These are phyloP conservation scores for Callaeas wilsoni DNA, from an alignment of 2,113 vertebrate species.

Conservation along the genomic window DNA sequence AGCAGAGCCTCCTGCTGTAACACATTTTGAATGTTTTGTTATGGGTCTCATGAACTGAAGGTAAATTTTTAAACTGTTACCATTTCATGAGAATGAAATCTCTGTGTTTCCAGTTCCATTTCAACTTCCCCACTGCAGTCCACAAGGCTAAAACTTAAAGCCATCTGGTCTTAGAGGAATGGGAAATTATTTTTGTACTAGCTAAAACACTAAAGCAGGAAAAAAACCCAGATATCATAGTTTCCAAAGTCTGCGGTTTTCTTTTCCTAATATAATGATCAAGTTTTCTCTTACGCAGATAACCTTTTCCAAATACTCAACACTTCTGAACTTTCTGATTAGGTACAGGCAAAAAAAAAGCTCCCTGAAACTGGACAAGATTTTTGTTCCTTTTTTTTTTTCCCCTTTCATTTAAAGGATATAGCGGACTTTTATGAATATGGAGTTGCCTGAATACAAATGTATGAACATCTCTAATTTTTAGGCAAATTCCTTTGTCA, in stretches of 20 bases:
- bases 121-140: background rate
- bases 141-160: background rate
- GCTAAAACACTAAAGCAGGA: background rate
- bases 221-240: background rate
- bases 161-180: background rate
- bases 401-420: background rate
- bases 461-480: background rate
- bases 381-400: background rate
- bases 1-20: background rate
- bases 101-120: background rate
- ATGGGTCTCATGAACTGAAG: background rate
- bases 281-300: background rate
- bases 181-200: conserved; percentile 21
- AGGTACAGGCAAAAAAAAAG: background rate
- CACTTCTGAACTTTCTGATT: background rate
- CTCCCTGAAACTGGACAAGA: background rate
- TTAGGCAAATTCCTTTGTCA: background rate
- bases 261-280: background rate
- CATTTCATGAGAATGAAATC: background rate
- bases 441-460: background rate
- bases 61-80: background rate
- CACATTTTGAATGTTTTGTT: background rate
- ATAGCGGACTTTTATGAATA: background rate
- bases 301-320: conserved; percentile 9
- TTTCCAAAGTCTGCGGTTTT: conserved; percentile 16